Conservation (phyloP, 2,113 vertebrate species). For the Phaethon lepturus region DNA sequence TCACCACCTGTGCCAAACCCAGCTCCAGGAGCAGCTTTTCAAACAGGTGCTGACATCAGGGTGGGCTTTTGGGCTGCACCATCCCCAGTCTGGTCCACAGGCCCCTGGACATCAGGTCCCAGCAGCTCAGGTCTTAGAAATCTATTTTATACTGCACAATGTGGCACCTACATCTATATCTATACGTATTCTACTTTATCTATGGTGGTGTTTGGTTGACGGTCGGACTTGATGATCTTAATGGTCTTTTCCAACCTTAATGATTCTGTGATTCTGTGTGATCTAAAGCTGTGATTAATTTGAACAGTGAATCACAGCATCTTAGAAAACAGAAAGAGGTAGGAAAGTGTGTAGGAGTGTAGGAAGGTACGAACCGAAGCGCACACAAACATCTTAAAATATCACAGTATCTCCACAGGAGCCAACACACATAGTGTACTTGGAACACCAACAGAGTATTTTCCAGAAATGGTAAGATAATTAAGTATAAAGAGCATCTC, state of each 20-base stretch:
- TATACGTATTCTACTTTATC: accelerated
- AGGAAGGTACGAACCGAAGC: not conserved
- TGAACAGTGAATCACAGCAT: not conserved
- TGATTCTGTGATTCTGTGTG: too few relatives aligned
- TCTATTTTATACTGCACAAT: accelerated
- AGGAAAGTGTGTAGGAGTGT: not conserved
- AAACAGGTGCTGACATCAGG: accelerated
- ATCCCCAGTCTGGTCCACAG: not conserved
- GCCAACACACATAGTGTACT: not conserved
- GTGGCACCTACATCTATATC: not conserved
- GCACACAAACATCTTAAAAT: not conserved
- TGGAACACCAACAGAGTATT: not conserved
- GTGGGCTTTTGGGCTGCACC: not conserved
- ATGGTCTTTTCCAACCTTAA: too few relatives aligned
- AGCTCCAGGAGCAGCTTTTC: not conserved
- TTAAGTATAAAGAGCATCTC: not conserved
- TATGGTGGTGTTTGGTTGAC: too few relatives aligned
- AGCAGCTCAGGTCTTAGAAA: accelerated
- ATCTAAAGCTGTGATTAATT: not conserved
- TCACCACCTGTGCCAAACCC: accelerated
- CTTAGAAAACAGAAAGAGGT: not conserved
- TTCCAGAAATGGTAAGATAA: not conserved
- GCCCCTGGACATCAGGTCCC: not conserved
- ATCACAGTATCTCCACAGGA: not conserved
- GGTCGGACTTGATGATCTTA: too few relatives aligned